phyloP scores from a whole-genome alignment of 92 coral and sea anemone species.

The Diadumene lineata region DNA sequence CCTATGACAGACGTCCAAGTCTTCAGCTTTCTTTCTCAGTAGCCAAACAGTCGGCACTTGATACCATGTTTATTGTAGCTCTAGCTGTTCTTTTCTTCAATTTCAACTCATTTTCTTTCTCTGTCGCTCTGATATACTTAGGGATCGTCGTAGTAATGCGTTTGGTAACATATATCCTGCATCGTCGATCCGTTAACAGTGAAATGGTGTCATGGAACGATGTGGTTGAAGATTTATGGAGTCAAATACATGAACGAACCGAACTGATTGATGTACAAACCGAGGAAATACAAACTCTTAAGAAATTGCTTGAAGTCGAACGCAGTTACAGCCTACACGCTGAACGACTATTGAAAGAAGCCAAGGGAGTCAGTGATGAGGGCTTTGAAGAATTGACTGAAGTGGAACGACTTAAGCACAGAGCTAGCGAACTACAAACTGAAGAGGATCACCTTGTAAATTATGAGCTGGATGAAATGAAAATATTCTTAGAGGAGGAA shows the following conservation, averaged over 20 bases:
- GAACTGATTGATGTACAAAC: conserved; percentile 45
- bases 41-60: conserved; percentile 14
- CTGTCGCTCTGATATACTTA: neutral
- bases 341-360: conserved; percentile 19
- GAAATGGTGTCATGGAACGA: conserved; percentile 28
- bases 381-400: conserved; percentile 21
- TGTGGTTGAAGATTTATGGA: conserved; percentile 37
- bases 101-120: neutral
- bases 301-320: conserved; percentile 68
- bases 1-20: neutral
- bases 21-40: conserved; percentile 22
- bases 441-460: conserved; percentile 37
- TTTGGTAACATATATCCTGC: conserved; percentile 17
- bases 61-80: neutral
- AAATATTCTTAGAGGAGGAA: conserved; percentile 35
- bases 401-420: conserved; percentile 13
- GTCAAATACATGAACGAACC: conserved; percentile 33
- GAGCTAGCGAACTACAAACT: conserved; percentile 33
- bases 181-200: conserved; percentile 31
- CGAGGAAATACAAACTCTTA: conserved; percentile 70
- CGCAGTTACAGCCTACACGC: conserved; percentile 57
- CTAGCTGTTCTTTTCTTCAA: conserved; percentile 1
- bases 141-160: conserved; percentile 27
- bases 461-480: conserved; percentile 56
- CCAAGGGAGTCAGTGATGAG: conserved; percentile 24